Evolutionary conservation across 2,888 invertebrate species (phyloP).

Genomic region (Drosophila eohydei): DNA sequence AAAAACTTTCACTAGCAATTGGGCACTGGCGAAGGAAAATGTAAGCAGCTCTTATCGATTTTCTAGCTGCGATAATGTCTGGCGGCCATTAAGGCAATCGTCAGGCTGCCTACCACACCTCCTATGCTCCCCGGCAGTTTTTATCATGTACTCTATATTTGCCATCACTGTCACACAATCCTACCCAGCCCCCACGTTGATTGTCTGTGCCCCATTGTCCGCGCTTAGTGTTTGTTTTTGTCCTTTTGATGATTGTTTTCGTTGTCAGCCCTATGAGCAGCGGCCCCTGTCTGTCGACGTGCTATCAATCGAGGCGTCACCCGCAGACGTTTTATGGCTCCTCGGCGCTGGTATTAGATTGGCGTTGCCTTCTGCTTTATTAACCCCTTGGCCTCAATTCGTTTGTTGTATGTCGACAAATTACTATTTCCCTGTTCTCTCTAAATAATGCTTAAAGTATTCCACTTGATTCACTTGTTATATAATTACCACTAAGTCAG

Average conservation of each 20-base stretch:
- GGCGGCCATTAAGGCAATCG: conserved; percentile 29
- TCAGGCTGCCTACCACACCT: not conserved
- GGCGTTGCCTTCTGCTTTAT: conserved; percentile 19
- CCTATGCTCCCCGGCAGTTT: not conserved
- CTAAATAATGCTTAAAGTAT: not conserved
- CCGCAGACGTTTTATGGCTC: conserved; percentile 21
- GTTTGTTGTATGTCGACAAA: conserved; percentile 18
- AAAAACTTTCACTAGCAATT: conserved; percentile 48
- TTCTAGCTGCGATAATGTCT: conserved; percentile 46
- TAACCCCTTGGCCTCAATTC: conserved; percentile 27
- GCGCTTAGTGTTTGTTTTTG: conserved; percentile 40
- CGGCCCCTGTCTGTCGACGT: conserved; percentile 8
- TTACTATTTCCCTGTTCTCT: not conserved
- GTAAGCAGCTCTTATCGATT: conserved; percentile 52
- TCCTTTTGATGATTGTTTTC: conserved; percentile 57
- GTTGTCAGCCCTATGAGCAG: conserved; percentile 46
- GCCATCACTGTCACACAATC: conserved; percentile 17
- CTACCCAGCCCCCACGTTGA: conserved; percentile 1
- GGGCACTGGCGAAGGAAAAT: conserved; percentile 7
- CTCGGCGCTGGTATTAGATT: conserved; percentile 13
- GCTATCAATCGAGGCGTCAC: conserved; percentile 40
- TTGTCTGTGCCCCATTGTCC: conserved; percentile 35
- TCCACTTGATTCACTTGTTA: conserved; percentile 7
- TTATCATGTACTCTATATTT: conserved; percentile 30
- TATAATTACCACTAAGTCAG: not conserved